A percentile compares a stretch with the other conserved stretches of the same genome.
Evolutionary conservation across 2,888 invertebrate species (phyloP).

Genomic region (Hipparchia semele): DNA sequence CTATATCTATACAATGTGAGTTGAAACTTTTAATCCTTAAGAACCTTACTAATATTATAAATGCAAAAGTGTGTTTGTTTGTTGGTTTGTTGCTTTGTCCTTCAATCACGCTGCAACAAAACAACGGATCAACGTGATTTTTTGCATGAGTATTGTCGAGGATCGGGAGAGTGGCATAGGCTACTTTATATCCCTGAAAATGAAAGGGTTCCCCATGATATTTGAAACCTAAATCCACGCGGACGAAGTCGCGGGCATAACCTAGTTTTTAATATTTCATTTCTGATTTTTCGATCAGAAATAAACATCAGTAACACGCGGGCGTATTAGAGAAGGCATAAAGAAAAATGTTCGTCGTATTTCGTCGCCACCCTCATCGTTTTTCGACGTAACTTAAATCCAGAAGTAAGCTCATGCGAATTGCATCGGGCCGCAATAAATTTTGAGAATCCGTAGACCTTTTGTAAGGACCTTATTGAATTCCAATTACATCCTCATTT

Average conservation of each 20-base stretch:
- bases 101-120: no score
- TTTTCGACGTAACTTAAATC: conserved; percentile 16
- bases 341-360: conserved; percentile 22
- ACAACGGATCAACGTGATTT: no score
- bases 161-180: no score
- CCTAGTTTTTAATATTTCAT: no score
- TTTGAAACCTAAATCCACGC: no score
- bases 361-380: conserved; percentile 20
- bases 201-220: no score
- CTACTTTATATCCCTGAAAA: no score
- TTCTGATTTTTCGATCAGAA: conserved; percentile 29
- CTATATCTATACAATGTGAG: conserved; percentile 93
- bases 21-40: conserved; percentile 41
- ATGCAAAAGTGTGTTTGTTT: no score
- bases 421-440: conserved; percentile 13
- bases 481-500: not conserved
- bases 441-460: conserved; percentile 4
- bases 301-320: conserved; percentile 23
- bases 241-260: no score
- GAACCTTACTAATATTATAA: no score
- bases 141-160: no score
- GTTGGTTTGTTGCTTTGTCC: no score
- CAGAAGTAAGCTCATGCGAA: not conserved
- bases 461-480: not conserved
- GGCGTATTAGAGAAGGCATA: conserved; percentile 27